Conservation (phyloP, 2,797 vertebrate genomes). For the Acipenser ruthenus region DNA sequence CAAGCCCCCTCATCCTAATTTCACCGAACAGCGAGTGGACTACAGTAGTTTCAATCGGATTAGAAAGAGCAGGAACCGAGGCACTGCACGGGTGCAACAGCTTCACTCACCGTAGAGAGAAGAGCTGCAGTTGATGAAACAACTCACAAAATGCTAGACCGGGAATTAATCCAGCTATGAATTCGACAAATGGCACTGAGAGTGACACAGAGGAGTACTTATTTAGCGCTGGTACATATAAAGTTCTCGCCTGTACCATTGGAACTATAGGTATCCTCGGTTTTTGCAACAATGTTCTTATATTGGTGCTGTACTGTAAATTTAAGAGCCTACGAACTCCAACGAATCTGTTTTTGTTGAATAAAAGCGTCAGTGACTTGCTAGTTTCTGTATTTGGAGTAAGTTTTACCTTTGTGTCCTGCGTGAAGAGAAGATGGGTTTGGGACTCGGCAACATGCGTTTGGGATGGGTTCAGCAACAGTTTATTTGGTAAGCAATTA, state of each 20-base stretch:
- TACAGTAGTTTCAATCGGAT: slow-evolving; percentile 29
- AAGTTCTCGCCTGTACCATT: slow-evolving; percentile 70
- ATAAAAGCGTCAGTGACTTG: slow-evolving; percentile 78
- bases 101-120: neutral
- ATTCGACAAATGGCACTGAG: slow-evolving; percentile 44
- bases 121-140: neutral
- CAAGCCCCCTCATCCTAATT: slow-evolving; percentile 31
- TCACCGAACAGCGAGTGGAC: slow-evolving; percentile 2
- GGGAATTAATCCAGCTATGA: slow-evolving; percentile 51
- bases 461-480: slow-evolving; percentile 92
- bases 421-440: slow-evolving; percentile 71
- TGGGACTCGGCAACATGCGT: slow-evolving; percentile 74
- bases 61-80: slow-evolving; percentile 25
- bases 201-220: slow-evolving; percentile 32
- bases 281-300: slow-evolving; percentile 74
- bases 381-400: slow-evolving; percentile 74
- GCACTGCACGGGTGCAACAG: neutral
- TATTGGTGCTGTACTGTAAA: slow-evolving; percentile 69
- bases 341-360: slow-evolving; percentile 71
- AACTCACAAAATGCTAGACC: slow-evolving; percentile 37
- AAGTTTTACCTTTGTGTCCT: slow-evolving; percentile 78
- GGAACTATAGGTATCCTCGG: slow-evolving; percentile 73
- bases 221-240: slow-evolving; percentile 71
- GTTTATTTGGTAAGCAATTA: slow-evolving; percentile 76
- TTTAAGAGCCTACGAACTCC: slow-evolving; percentile 78